phyloP scores from a whole-genome alignment of 2,113 vertebrate genomes.

The Varanus komodoensis region DNA sequence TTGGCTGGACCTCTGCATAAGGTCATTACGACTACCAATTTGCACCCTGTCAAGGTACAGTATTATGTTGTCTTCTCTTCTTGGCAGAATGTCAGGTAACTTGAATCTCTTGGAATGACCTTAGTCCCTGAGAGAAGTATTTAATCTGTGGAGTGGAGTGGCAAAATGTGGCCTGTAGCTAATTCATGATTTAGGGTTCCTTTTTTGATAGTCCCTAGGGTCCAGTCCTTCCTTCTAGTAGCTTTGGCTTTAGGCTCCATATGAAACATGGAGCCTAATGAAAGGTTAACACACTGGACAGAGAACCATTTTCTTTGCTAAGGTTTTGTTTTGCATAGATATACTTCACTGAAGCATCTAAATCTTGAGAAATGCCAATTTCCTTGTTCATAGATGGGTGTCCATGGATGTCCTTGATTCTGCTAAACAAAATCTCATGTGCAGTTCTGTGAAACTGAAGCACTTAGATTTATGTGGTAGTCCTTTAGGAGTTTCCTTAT shows the following conservation, averaged over 20 bases:
- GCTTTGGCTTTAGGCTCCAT: background rate
- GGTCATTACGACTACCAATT: constrained; percentile 96
- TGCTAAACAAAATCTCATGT: background rate
- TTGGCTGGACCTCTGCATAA: constrained; percentile 94
- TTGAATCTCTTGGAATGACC: background rate
- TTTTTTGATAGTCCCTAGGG: background rate
- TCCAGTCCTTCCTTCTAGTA: background rate
- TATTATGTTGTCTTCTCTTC: background rate
- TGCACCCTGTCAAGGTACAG: constrained; percentile 95
- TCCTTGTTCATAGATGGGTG: background rate
- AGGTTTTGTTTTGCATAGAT: background rate
- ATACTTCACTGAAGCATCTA: background rate
- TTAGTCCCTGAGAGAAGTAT: background rate
- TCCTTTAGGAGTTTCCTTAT: background rate
- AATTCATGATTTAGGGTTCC: background rate
- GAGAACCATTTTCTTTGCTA: background rate
- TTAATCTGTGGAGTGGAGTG: background rate
- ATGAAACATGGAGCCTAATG: background rate
- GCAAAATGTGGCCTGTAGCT: background rate
- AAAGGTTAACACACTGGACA: background rate
- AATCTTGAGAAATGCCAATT: background rate
- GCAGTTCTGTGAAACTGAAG: background rate
- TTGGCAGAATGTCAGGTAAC: background rate
- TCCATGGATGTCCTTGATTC: background rate
- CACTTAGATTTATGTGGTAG: background rate